A percentile compares a stretch with the other conserved stretches of the same genome.
Evolutionary conservation across 2,888 invertebrate genomes (phyloP).

Genomic region (Alloscopus bannaensis): DNA sequence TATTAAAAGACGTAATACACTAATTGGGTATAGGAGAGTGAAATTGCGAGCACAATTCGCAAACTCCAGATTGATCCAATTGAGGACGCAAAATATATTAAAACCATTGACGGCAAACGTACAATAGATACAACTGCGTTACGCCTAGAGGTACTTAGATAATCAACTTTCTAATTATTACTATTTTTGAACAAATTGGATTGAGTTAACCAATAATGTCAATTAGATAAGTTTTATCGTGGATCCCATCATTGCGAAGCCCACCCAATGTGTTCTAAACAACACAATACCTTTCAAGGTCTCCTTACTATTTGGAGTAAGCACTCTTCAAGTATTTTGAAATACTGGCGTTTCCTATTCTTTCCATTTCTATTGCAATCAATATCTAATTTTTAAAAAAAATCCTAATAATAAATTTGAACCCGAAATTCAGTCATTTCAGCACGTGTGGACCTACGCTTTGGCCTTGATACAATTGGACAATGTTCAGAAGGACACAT

Average conservation of each 20-base stretch:
- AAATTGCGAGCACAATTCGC: slow-evolving; percentile 30
- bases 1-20: background rate
- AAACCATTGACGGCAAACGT: background rate
- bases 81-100: slow-evolving; percentile 26
- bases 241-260: slow-evolving; percentile 34
- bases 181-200: background rate
- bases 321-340: background rate
- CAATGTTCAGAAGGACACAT: slow-evolving; percentile 20
- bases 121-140: background rate
- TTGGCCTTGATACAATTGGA: slow-evolving; percentile 42
- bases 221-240: slow-evolving; percentile 41
- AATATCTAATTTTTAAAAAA: background rate
- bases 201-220: background rate
- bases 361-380: background rate
- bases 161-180: background rate
- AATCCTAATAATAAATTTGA: background rate
- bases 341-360: background rate
- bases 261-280: slow-evolving; percentile 9
- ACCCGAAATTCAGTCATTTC: slow-evolving; percentile 20
- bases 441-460: slow-evolving; percentile 37
- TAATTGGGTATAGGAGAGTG: slow-evolving; percentile 22
- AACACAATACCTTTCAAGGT: slow-evolving; percentile 15
- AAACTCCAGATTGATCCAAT: background rate
- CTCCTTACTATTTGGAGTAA: background rate
- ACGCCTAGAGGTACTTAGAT: slow-evolving; percentile 25